Evolutionary conservation across 2,888 invertebrate genomes (phyloP).

Genomic region (Branchipolynoe longqiensis): DNA sequence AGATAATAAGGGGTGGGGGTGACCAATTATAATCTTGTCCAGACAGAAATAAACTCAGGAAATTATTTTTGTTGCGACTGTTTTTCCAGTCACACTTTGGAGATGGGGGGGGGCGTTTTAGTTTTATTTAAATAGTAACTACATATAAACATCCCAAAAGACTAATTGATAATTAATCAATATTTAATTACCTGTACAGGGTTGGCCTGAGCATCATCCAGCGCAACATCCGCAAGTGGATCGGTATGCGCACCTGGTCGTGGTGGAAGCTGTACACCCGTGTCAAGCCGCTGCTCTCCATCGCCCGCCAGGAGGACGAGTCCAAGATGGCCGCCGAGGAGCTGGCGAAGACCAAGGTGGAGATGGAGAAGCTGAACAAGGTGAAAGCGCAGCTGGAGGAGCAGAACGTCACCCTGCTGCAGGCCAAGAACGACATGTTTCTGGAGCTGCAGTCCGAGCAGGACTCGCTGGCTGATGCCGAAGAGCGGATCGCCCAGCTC

Average conservation of each 20-base stretch:
- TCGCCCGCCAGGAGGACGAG: slow-evolving; percentile 99
- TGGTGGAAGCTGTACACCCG: slow-evolving; percentile 99
- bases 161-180: background rate
- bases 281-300: slow-evolving; percentile 99
- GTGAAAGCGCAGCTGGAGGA: slow-evolving; percentile 97
- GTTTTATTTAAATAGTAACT: too few species aligned
- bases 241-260: slow-evolving; percentile 99
- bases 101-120: too few species aligned
- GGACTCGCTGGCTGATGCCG: slow-evolving; percentile 94
- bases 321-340: slow-evolving; percentile 97
- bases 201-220: slow-evolving; percentile 98
- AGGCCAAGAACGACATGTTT: slow-evolving; percentile 96
- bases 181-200: slow-evolving; percentile 82
- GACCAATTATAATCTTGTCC: too few species aligned
- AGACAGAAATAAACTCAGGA: too few species aligned
- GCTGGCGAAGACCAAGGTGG: slow-evolving; percentile 95
- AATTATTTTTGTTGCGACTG: too few species aligned
- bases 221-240: slow-evolving; percentile 99
- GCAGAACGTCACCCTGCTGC: slow-evolving; percentile 94
- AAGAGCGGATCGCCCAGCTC: slow-evolving; percentile 96
- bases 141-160: too few species aligned
- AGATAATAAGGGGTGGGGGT: too few species aligned
- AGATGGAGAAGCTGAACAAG: slow-evolving; percentile 96
- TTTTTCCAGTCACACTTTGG: too few species aligned
- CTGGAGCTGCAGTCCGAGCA: slow-evolving; percentile 92